Conservation (phyloP, 2,888 invertebrate genomes). For the Masnerella sp. region DNA sequence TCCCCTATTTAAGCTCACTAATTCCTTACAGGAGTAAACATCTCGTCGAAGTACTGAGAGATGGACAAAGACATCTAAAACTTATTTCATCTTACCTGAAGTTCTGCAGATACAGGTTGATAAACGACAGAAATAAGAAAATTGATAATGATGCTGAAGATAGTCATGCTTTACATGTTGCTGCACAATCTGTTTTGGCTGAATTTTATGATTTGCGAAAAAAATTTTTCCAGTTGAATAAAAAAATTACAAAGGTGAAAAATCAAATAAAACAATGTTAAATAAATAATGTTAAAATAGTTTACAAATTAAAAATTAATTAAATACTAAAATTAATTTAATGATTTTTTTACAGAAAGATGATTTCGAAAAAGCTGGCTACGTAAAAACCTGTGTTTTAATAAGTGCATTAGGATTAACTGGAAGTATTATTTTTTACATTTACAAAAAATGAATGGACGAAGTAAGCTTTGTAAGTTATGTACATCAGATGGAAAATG, state of each 20-base stretch:
- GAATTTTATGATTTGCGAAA: slow-evolving; percentile 31
- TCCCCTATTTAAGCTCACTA: slow-evolving; percentile 42
- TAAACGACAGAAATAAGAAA: slow-evolving; percentile 18
- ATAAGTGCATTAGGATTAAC: slow-evolving; percentile 46
- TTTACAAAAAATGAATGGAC: slow-evolving; percentile 23
- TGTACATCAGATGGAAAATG: neutral
- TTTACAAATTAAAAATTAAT: too few relatives aligned
- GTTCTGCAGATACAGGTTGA: slow-evolving; percentile 20
- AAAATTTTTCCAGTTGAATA: slow-evolving; percentile 22
- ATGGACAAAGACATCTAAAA: slow-evolving; percentile 25
- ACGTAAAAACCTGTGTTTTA: slow-evolving; percentile 11
- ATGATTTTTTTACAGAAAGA: slow-evolving; percentile 8
- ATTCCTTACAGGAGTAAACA: slow-evolving; percentile 50
- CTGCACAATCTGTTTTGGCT: slow-evolving; percentile 15
- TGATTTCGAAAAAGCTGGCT: neutral
- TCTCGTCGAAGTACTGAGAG: slow-evolving; percentile 34
- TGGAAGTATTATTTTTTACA: slow-evolving; percentile 39
- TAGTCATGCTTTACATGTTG: slow-evolving; percentile 31
- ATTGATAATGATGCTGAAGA: slow-evolving; percentile 29
- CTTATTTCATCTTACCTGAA: slow-evolving; percentile 35
- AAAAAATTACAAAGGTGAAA: slow-evolving; percentile 26
- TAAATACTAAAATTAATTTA: neutral
- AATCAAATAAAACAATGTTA: neutral
- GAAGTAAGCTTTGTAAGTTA: neutral
- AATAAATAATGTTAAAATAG: neutral